phyloP scores from a whole-genome alignment of 2,113 vertebrate genomes.

The Poecile atricapillus region DNA sequence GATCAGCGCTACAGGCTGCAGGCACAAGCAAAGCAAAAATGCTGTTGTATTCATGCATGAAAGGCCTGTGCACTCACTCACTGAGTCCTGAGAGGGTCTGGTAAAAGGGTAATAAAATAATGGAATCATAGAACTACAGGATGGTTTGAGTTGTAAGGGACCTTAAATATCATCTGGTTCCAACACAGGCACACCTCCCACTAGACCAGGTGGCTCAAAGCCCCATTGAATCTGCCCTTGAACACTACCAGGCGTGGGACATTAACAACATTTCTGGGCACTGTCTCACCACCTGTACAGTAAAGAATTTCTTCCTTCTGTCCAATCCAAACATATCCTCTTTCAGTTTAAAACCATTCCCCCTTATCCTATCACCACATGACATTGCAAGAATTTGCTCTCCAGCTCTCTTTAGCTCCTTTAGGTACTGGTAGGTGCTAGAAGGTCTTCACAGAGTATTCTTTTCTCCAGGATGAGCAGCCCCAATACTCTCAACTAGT shows the following conservation, averaged over 20 bases:
- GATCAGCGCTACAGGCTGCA: neutral
- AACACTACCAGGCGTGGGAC: neutral
- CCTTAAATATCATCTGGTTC: neutral
- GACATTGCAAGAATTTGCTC: neutral
- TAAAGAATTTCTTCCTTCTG: neutral
- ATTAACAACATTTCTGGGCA: neutral
- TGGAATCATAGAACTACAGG: neutral
- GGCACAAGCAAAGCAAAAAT: neutral
- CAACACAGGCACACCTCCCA: neutral
- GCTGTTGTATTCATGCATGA: neutral
- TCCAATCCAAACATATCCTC: neutral
- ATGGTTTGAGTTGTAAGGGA: neutral
- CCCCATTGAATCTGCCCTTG: neutral
- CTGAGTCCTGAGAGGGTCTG: neutral
- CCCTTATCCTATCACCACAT: neutral
- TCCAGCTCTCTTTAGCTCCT: neutral
- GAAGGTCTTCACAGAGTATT: neutral
- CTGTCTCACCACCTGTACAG: neutral
- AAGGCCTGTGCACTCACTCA: neutral
- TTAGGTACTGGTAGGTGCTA: neutral
- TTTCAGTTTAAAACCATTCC: neutral
- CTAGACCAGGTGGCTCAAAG: neutral
- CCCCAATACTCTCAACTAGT: neutral
- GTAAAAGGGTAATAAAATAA: neutral
- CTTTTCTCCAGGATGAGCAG: neutral